Conservation (phyloP, 1,140 invertebrate genomes). For the Drosophila kanapiae region DNA sequence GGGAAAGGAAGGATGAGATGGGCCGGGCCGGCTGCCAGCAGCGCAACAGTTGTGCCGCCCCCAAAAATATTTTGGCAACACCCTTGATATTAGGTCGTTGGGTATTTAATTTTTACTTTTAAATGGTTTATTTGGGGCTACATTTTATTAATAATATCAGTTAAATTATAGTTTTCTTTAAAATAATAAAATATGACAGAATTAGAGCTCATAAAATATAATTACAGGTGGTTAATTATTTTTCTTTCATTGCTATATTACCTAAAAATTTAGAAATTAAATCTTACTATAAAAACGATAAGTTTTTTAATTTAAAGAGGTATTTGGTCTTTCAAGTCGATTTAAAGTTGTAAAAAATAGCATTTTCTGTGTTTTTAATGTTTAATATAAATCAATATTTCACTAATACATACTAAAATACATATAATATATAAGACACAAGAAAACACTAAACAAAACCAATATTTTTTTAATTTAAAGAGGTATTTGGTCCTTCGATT, state of each 20-base stretch:
- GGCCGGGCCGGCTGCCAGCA: not conserved
- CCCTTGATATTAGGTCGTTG: not conserved
- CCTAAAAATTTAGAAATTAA: too few species aligned
- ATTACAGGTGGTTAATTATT: not conserved
- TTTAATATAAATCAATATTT: too few species aligned
- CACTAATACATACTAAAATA: too few species aligned
- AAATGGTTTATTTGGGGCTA: not conserved
- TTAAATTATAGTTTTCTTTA: not conserved
- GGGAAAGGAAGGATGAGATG: constrained; percentile 1
- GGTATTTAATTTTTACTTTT: not conserved
- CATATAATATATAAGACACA: too few species aligned
- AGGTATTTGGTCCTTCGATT: constrained; percentile 9
- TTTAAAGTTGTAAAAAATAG: not conserved
- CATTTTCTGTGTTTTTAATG: constrained; percentile 18
- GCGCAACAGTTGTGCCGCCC: constrained; percentile 55
- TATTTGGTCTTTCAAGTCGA: constrained; percentile 2
- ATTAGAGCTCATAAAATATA: not conserved
- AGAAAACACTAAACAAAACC: not conserved
- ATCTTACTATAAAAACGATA: too few species aligned
- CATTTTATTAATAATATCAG: not conserved
- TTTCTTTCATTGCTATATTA: too few species aligned
- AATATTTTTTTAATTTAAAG: too few species aligned
- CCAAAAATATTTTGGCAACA: constrained; percentile 8
- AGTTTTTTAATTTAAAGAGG: not conserved
- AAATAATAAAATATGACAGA: not conserved